These are phyloP conservation scores for Perdita meconis DNA, from an alignment of 2,888 invertebrate species.

Conservation along the genomic window DNA sequence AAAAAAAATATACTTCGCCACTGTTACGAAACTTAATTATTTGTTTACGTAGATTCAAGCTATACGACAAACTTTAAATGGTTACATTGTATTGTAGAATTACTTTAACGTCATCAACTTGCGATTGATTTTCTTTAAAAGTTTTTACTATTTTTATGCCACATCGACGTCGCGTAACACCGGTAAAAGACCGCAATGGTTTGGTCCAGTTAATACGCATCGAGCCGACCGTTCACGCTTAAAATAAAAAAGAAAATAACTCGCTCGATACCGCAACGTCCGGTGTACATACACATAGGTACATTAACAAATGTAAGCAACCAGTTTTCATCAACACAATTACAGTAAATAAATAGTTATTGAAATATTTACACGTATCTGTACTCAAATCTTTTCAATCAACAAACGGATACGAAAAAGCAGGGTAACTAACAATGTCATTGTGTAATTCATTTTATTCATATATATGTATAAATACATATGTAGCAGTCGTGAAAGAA, in stretches of 20 bases:
- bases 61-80: too few relatives aligned
- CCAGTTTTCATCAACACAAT: too few relatives aligned
- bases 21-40: too few relatives aligned
- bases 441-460: conserved; percentile 71
- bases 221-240: conserved; percentile 46
- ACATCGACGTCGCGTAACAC: conserved; percentile 28
- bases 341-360: too few relatives aligned
- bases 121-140: conserved; percentile 49
- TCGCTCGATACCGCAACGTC: conserved; percentile 50
- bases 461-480: conserved; percentile 79
- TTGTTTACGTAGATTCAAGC: too few relatives aligned
- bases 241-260: conserved; percentile 58
- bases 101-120: conserved; percentile 31
- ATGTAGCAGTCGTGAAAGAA: conserved; percentile 73
- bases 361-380: too few relatives aligned
- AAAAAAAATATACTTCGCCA: too few relatives aligned
- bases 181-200: conserved; percentile 61
- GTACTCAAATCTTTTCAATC: too few relatives aligned
- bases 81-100: too few relatives aligned
- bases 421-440: conserved; percentile 43
- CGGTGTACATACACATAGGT: conserved; percentile 3
- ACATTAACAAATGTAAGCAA: too few relatives aligned
- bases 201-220: conserved; percentile 58
- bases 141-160: conserved; percentile 53
- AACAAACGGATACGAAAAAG: too few relatives aligned